Conservation (phyloP, 1,140 invertebrate species). For the Bombus sibiricus region DNA sequence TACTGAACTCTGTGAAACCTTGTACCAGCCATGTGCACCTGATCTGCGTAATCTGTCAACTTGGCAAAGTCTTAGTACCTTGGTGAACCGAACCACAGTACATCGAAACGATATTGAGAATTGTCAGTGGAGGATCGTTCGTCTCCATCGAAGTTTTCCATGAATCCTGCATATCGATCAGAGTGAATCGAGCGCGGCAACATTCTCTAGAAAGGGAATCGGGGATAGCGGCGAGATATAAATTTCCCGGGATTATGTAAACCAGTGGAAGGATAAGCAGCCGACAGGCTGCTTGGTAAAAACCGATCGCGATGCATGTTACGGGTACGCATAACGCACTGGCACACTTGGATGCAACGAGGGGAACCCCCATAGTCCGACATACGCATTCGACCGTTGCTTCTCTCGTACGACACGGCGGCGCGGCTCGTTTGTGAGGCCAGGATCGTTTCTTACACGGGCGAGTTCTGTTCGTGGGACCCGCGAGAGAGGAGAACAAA, state of each 20-base stretch:
- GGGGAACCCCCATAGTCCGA: conserved; percentile 32
- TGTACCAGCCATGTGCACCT: no score
- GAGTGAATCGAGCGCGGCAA: conserved; percentile 2
- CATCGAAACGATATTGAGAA: background rate
- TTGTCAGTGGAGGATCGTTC: background rate
- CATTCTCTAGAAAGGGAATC: conserved; percentile 44
- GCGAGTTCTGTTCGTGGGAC: conserved; percentile 32
- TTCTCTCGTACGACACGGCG: conserved; percentile 42
- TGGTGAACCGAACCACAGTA: no score
- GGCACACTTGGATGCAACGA: conserved; percentile 13
- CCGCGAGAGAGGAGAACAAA: conserved; percentile 57
- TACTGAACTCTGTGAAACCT: no score
- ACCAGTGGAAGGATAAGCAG: conserved; percentile 23
- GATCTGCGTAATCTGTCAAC: no score
- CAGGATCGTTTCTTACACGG: conserved; percentile 54
- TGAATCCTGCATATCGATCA: background rate
- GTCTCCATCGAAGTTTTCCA: conserved; percentile 23
- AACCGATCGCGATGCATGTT: conserved; percentile 23
- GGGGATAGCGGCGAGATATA: conserved; percentile 19
- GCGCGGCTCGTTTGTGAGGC: conserved; percentile 52
- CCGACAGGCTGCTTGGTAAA: background rate
- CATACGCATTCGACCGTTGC: conserved; percentile 47
- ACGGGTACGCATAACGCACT: conserved; percentile 48
- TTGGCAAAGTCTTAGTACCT: no score
- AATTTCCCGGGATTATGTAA: conserved; percentile 54